Conservation (phyloP, 2,113 vertebrate genomes). For the Piprites chloris region DNA sequence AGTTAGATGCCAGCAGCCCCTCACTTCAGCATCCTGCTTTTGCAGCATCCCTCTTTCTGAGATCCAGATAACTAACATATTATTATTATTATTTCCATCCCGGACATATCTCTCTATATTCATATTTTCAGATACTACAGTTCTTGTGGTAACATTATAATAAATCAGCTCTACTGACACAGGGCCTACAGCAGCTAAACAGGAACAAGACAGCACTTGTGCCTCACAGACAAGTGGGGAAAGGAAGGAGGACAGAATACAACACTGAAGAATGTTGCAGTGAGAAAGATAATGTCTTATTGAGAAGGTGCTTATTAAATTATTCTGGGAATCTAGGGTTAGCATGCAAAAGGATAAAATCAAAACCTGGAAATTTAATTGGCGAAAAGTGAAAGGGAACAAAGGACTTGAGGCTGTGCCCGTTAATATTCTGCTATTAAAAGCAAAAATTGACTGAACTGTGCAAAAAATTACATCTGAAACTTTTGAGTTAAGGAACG, state of each 20-base stretch:
- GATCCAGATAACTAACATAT: not conserved
- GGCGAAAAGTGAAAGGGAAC: not conserved
- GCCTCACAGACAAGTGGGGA: not conserved
- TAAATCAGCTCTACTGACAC: not conserved
- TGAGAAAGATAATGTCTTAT: not conserved
- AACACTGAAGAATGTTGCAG: rapidly evolving
- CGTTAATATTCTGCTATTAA: not conserved
- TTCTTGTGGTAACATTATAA: not conserved
- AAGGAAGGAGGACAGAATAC: not conserved
- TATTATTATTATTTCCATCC: not conserved
- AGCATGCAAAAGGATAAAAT: not conserved
- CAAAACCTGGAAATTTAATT: not conserved
- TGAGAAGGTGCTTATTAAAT: not conserved
- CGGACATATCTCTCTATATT: not conserved
- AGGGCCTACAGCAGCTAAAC: not conserved
- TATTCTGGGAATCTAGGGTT: not conserved
- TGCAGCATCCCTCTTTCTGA: not conserved
- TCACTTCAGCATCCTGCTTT: not conserved
- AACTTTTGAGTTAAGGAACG: not conserved
- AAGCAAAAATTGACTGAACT: not conserved
- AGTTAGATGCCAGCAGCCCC: not conserved
- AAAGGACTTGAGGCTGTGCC: not conserved
- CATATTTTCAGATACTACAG: not conserved
- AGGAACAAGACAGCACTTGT: not conserved
- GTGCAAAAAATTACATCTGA: not conserved